Evolutionary conservation across 2,888 invertebrate species (phyloP).

Genomic region (Phengaris alcon): DNA sequence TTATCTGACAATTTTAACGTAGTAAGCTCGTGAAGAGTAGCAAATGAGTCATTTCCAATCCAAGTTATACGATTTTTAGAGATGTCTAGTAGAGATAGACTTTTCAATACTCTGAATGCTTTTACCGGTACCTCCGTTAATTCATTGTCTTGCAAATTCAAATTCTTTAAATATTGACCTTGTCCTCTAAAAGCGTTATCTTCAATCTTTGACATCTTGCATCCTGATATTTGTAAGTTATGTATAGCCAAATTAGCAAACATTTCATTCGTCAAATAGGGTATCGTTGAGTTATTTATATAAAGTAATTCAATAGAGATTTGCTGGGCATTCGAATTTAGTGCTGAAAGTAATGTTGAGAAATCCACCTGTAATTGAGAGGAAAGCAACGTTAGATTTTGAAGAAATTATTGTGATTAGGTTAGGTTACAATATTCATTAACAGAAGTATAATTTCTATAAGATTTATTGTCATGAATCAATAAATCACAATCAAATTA

Average conservation of each 20-base stretch:
- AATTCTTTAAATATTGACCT: constrained; percentile 87
- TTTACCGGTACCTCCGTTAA: constrained; percentile 87
- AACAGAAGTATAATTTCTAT: no score
- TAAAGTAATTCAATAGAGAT: constrained; percentile 90
- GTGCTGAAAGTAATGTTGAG: constrained; percentile 83
- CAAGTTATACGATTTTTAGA: constrained; percentile 88
- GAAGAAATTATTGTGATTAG: background rate
- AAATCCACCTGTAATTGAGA: constrained; percentile 83
- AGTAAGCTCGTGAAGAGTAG: constrained; percentile 84
- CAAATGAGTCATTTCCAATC: constrained; percentile 88
- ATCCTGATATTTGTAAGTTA: constrained; percentile 91
- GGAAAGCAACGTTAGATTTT: constrained; percentile 36
- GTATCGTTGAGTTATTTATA: constrained; percentile 91
- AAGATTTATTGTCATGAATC: background rate
- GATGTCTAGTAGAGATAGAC: constrained; percentile 88
- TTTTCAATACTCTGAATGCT: constrained; percentile 83
- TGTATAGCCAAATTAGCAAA: constrained; percentile 85
- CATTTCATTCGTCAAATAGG: constrained; percentile 82
- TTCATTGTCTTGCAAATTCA: constrained; percentile 92
- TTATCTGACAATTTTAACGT: constrained; percentile 93
- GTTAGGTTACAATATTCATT: no score
- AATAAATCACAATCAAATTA: background rate
- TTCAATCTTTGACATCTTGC: constrained; percentile 85
- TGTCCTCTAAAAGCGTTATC: constrained; percentile 90
- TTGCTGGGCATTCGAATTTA: constrained; percentile 83